Conservation (phyloP, 2,113 vertebrate genomes). For the Corydoras maculifer region DNA sequence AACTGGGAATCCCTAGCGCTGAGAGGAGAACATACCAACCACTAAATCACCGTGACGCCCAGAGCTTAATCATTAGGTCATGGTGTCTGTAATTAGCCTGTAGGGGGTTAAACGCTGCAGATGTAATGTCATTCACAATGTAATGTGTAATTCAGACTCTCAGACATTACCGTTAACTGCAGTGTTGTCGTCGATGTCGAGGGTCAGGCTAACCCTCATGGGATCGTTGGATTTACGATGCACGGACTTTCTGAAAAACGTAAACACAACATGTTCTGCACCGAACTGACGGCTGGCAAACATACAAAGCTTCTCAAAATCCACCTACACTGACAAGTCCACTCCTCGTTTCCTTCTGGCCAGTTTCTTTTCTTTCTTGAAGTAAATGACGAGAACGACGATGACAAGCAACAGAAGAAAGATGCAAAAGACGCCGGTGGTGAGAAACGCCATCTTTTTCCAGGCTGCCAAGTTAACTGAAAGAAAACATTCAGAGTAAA, state of each 20-base stretch:
- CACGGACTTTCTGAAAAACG: slow-evolving; percentile 57
- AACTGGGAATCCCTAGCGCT: too few relatives aligned
- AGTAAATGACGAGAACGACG: slow-evolving; percentile 44
- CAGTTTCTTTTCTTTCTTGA: slow-evolving; percentile 44
- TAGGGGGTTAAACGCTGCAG: too few relatives aligned
- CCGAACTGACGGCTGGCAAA: neutral
- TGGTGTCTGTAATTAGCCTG: too few relatives aligned
- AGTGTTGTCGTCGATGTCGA: slow-evolving; percentile 49
- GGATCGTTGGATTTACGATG: slow-evolving; percentile 54
- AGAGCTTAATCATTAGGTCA: too few relatives aligned
- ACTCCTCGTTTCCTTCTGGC: slow-evolving; percentile 39
- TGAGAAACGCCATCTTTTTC: slow-evolving; percentile 52
- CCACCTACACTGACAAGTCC: slow-evolving; percentile 62
- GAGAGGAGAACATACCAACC: too few relatives aligned
- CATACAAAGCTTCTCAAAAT: neutral
- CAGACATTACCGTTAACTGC: slow-evolving; percentile 55
- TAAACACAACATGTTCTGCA: neutral
- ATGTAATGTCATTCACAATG: too few relatives aligned
- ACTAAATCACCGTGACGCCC: too few relatives aligned
- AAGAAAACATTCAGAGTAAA: slow-evolving; percentile 25
- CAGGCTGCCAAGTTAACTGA: slow-evolving; percentile 62
- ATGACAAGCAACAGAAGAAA: slow-evolving; percentile 47
- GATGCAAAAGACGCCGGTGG: slow-evolving; percentile 52
- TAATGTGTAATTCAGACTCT: too few relatives aligned
- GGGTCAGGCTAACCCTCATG: slow-evolving; percentile 59